Base-by-base conservation (phyloP, 2,888 invertebrate species). In the Cheilosia vernalis region DNA sequence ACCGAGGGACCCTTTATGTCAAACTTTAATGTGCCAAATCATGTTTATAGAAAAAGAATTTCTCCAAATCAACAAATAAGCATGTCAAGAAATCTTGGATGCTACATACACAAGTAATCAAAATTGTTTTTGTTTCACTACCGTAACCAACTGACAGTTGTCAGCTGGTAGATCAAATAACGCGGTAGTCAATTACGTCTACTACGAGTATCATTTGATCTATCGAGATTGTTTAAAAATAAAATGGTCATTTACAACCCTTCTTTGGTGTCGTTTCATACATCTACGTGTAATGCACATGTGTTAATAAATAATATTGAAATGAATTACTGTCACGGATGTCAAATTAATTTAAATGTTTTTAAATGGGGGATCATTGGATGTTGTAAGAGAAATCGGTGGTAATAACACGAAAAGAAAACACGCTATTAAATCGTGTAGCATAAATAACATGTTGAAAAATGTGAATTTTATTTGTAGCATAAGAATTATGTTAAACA, bases 261-360 rank as follows among this genome's bases (percentile, higher is more conserved):
- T 37, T 24, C 13, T 64, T 64, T 64, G 17, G 51, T 37, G 19
- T 24, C 13, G 24, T 27, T 19, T 33, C n/a, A 9, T 19, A 24
- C n/a, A 55, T n/a, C 2, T n/a, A 47, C 44, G 4, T 17, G 17
- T 19, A 30, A 17, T 27, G 53, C 1, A 21, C 24, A 19, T 24
- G 27, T 42, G 53, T 27, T 40, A 67, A 67, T 67, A 67, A 67
- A 67, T 55, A 19, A 60, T 70, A 37, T 58, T 58, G n/a, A n/a
- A 51, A 51, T 51, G 58, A 76, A 33, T 58, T 44, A 60, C 51
- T 24, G 42, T 15, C 60, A 67, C 58, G 67, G 76, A 67, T 60
- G 76, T 76, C 76, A 76, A 60, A 76, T 58, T 60, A 60, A 67
- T 76, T 76, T 33, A 60, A 27, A 42, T 15, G 40, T 17, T n/a